A percentile compares a stretch with the other conserved stretches of the same genome.
These are phyloP conservation scores for Physocephala rufipes DNA, from an alignment of 2,888 invertebrate species.

Conservation along the genomic window DNA sequence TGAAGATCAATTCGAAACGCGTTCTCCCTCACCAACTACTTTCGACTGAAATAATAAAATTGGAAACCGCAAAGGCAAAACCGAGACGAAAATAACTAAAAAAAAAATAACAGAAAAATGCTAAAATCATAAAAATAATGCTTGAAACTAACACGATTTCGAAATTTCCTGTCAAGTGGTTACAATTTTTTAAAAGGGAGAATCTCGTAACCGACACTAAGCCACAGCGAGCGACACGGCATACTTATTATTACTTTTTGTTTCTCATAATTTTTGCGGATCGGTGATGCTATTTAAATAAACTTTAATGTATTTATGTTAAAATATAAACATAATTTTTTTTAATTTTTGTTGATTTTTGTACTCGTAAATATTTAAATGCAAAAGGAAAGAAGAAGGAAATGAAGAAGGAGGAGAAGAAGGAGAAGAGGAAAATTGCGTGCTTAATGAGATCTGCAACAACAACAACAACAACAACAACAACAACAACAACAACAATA, in stretches of 20 bases:
- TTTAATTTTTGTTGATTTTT: background rate
- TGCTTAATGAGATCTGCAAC: constrained; percentile 15
- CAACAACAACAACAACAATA: background rate
- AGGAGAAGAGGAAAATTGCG: background rate
- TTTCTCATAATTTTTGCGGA: no score
- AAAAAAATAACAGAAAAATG: no score
- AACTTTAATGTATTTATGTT: background rate
- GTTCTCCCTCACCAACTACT: no score
- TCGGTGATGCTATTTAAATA: constrained; percentile 16
- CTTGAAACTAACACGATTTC: no score
- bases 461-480: constrained; percentile 24
- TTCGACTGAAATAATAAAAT: no score
- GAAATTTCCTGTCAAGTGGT: background rate
- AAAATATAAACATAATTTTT: constrained; percentile 7
- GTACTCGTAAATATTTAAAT: background rate
- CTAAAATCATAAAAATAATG: no score
- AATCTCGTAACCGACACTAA: no score
- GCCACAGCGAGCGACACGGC: background rate
- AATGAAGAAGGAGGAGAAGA: background rate
- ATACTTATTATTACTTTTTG: background rate
- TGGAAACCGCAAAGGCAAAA: no score
- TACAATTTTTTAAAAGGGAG: background rate
- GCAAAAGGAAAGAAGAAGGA: background rate
- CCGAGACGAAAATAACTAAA: no score
- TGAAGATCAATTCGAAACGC: no score